phyloP scores from a whole-genome alignment of 2,888 invertebrate genomes.

The Meliscaeva auricollis region DNA sequence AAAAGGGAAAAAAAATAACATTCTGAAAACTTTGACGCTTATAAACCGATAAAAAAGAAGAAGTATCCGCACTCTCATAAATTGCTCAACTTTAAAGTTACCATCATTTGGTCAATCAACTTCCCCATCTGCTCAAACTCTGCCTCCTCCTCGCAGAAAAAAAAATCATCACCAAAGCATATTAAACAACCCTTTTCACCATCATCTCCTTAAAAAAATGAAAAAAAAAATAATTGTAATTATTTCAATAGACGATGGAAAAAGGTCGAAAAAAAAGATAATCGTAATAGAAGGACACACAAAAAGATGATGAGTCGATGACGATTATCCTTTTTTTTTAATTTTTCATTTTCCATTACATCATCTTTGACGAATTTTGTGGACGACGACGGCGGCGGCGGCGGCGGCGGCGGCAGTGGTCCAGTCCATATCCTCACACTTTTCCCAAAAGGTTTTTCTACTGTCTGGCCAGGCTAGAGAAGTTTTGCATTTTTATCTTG shows the following conservation, averaged over 20 bases:
- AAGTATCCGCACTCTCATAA: background rate
- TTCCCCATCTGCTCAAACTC: background rate
- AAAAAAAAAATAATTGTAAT: slow-evolving; percentile 59
- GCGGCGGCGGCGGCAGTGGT: too few relatives aligned
- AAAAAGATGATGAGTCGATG: slow-evolving; percentile 41
- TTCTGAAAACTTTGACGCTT: too few relatives aligned
- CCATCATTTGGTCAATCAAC: slow-evolving; percentile 22
- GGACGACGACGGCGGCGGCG: too few relatives aligned
- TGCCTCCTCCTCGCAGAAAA: too few relatives aligned
- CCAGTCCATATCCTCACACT: background rate
- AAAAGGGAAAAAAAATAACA: too few relatives aligned
- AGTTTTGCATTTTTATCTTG: slow-evolving; percentile 50
- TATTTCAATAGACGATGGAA: slow-evolving; percentile 21
- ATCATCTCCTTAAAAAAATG: slow-evolving; percentile 62
- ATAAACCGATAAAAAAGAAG: too few relatives aligned
- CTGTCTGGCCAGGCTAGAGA: slow-evolving; percentile 50
- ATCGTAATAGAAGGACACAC: slow-evolving; percentile 42
- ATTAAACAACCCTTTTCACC: slow-evolving; percentile 44
- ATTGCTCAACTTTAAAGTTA: slow-evolving; percentile 42
- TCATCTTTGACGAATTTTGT: slow-evolving; percentile 59
- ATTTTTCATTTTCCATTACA: slow-evolving; percentile 39
- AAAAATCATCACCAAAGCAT: background rate
- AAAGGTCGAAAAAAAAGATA: slow-evolving; percentile 28
- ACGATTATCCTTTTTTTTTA: slow-evolving; percentile 56
- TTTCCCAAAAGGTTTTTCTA: background rate